These are phyloP conservation scores for Saxidomus purpurata DNA, from an alignment of 1,140 invertebrate species.

Conservation along the genomic window DNA sequence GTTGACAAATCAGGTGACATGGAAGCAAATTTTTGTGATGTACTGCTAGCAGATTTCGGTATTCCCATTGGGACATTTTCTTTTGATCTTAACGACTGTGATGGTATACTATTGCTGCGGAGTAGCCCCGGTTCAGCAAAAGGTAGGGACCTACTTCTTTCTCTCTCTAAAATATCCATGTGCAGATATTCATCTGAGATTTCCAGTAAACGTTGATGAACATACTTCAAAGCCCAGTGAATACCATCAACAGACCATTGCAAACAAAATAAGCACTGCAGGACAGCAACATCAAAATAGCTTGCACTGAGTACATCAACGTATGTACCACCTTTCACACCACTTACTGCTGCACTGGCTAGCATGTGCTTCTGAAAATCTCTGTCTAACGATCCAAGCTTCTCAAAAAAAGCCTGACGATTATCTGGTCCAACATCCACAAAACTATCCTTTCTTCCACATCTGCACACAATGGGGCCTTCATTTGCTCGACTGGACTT, in stretches of 20 bases:
- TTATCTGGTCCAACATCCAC: conserved; percentile 77
- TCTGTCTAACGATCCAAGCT: conserved; percentile 79
- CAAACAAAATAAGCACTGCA: conserved; percentile 98
- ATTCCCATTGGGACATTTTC: conserved; percentile 20
- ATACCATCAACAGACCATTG: conserved; percentile 99
- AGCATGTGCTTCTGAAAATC: conserved; percentile 83
- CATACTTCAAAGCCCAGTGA: conserved; percentile 97
- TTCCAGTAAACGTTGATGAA: conserved; percentile 87
- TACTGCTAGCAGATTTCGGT: conserved; percentile 52
- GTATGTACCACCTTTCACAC: conserved; percentile 74
- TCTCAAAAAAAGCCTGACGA: conserved; percentile 75
- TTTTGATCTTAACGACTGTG: conserved; percentile 44
- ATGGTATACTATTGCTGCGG: conserved; percentile 62
- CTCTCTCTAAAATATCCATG: conserved; percentile 91
- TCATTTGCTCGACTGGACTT: conserved; percentile 75
- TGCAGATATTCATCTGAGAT: conserved; percentile 90
- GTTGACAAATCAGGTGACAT: conserved; percentile 61
- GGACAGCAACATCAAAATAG: conserved; percentile 97
- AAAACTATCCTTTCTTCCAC: conserved; percentile 81
- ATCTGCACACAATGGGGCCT: conserved; percentile 75
- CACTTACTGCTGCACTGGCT: conserved; percentile 80
- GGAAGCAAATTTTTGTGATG: conserved; percentile 54
- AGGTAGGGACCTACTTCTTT: conserved; percentile 96
- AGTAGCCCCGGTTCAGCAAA: conserved; percentile 96
- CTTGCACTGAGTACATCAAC: conserved; percentile 89